phyloP scores from a whole-genome alignment of 2,888 invertebrate species.

The Abrostola triplasia region DNA sequence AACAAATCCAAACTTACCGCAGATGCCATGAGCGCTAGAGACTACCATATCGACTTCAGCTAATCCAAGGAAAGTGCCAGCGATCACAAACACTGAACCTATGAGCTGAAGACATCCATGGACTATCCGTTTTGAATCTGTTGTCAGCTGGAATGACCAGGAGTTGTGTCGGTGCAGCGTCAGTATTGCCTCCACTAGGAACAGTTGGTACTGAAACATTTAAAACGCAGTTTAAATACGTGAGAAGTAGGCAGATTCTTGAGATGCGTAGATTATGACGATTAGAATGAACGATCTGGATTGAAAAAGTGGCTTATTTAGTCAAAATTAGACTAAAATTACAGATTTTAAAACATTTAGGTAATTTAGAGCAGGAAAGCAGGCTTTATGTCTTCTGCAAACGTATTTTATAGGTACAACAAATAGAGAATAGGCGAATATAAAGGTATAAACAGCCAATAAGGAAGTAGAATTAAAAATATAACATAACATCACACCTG shows the following conservation, averaged over 20 bases:
- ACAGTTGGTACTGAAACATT: constrained; percentile 83
- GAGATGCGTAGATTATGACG: no score
- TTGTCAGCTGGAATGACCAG: constrained; percentile 81
- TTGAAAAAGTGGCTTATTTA: no score
- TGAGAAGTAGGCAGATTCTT: not conserved
- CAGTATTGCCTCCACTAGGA: constrained; percentile 84
- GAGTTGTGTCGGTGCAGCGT: constrained; percentile 84
- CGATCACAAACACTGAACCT: constrained; percentile 83
- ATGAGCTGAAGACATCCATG: constrained; percentile 87
- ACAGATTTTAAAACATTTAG: no score
- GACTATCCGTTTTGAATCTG: constrained; percentile 78
- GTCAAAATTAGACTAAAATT: no score
- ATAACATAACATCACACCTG: no score
- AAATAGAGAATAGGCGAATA: no score
- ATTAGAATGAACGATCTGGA: not conserved
- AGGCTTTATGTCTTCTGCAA: no score
- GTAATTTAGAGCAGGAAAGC: no score
- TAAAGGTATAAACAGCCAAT: no score
- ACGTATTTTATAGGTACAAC: no score
- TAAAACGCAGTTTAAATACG: not conserved
- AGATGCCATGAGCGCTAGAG: constrained; percentile 81
- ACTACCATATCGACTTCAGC: constrained; percentile 74
- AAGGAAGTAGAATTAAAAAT: no score
- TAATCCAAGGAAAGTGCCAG: constrained; percentile 84
- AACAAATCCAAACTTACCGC: constrained; percentile 69